These are phyloP conservation scores for Bombus fervidus DNA, from an alignment of 1,140 invertebrate species.

Conservation along the genomic window DNA sequence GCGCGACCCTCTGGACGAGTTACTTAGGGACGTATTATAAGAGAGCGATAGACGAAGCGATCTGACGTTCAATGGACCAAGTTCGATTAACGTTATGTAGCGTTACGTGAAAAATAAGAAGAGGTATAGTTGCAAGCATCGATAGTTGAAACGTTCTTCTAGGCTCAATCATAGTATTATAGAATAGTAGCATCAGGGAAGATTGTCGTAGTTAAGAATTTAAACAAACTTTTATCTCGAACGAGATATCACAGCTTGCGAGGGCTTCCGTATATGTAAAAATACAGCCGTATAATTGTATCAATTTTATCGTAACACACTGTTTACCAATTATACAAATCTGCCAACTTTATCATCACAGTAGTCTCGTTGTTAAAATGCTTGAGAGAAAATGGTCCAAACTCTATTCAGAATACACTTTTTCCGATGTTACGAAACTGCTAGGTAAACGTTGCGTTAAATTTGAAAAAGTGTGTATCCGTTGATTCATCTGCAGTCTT, in stretches of 20 bases:
- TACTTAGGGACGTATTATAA: neutral
- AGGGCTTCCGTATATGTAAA: slow-evolving; percentile 17
- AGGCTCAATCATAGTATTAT: slow-evolving; percentile 28
- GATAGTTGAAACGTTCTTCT: neutral
- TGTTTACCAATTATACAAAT: neutral
- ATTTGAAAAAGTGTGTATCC: neutral
- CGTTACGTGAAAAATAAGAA: neutral
- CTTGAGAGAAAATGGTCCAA: neutral
- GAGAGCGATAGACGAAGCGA: slow-evolving; percentile 8
- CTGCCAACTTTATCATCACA: neutral
- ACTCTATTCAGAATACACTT: neutral
- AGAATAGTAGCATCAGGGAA: neutral
- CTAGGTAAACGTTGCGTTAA: neutral
- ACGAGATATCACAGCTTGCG: neutral
- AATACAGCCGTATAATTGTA: neutral
- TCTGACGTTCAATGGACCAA: slow-evolving; percentile 36
- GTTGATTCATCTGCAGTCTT: neutral
- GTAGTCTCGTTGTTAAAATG: neutral
- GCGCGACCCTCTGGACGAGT: neutral
- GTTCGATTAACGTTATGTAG: slow-evolving; percentile 15
- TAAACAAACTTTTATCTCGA: neutral
- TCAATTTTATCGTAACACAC: neutral
- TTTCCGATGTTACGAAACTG: neutral
- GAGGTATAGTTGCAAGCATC: slow-evolving; percentile 2
- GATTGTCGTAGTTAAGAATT: neutral